Conservation (phyloP, 2,888 invertebrate genomes). For the Sisyra nigra region DNA sequence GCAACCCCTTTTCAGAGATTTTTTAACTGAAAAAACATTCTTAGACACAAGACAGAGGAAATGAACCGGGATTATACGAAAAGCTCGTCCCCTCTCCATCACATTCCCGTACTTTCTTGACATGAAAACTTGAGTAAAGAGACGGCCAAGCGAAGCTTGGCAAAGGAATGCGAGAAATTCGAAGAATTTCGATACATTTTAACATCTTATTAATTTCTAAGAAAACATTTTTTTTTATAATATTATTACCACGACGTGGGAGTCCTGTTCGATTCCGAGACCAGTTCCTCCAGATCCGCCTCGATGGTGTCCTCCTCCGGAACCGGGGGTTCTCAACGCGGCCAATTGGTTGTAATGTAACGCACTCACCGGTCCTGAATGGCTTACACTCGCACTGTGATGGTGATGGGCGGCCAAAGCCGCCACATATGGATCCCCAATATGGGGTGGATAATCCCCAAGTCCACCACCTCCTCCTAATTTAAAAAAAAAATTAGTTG, state of each 20-base stretch:
- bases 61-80: too few relatives aligned
- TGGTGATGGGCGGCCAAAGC: slow-evolving; percentile 9
- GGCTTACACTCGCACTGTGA: slow-evolving; percentile 7
- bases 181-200: background rate
- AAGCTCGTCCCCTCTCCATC: too few relatives aligned
- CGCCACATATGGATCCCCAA: slow-evolving; percentile 9
- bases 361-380: slow-evolving; percentile 14
- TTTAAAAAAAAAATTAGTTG: too few relatives aligned
- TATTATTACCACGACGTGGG: slow-evolving; percentile 7
- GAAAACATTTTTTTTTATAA: background rate
- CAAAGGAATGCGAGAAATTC: background rate
- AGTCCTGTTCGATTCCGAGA: slow-evolving; percentile 5
- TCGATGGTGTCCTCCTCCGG: slow-evolving; percentile 18
- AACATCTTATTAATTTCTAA: background rate
- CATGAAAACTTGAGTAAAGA: background rate
- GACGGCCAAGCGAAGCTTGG: background rate
- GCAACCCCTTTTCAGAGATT: background rate
- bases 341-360: slow-evolving; percentile 28
- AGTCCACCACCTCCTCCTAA: slow-evolving; percentile 6
- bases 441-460: slow-evolving; percentile 7
- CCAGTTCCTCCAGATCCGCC: background rate
- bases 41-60: background rate
- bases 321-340: slow-evolving; percentile 25
- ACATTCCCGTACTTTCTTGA: background rate
- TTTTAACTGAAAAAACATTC: background rate